Conservation (phyloP, 2,797 vertebrate species). For the Gymnodraco acuticeps region DNA sequence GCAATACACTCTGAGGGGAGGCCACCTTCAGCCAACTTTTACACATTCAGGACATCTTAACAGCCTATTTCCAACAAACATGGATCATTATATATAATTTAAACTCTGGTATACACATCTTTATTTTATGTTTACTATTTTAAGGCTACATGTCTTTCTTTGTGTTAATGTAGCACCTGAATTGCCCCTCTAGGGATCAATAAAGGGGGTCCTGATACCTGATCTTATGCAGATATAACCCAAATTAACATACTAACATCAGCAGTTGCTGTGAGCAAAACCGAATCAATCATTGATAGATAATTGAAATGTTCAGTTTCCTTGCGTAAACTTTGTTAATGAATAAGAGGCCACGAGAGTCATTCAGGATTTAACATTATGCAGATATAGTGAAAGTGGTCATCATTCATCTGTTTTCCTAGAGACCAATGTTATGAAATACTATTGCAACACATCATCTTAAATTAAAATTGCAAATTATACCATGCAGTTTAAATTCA, state of each 20-base stretch:
- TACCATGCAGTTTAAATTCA: not conserved
- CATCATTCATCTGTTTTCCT: not conserved
- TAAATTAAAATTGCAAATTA: not conserved
- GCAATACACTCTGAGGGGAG: slow-evolving; percentile 69
- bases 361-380: not conserved
- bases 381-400: not conserved
- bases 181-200: too few relatives aligned
- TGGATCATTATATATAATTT: too few relatives aligned
- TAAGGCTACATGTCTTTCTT: too few relatives aligned
- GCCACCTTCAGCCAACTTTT: slow-evolving; percentile 54
- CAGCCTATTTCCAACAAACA: not conserved
- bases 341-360: not conserved
- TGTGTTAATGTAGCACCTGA: too few relatives aligned
- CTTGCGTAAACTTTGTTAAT: not conserved
- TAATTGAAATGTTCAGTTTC: not conserved
- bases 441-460: not conserved
- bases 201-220: too few relatives aligned
- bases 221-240: too few relatives aligned
- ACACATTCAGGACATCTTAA: slow-evolving; percentile 12
- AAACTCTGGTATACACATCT: too few relatives aligned
- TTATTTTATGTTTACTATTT: too few relatives aligned
- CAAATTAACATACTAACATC: not conserved
- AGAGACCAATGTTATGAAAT: not conserved
- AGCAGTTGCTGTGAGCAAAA: not conserved
- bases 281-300: not conserved